Percentiles rank a stretch among this genome's conserved stretches.
Conservation (phyloP, 2,888 invertebrate genomes). For the Torymus texanus region DNA sequence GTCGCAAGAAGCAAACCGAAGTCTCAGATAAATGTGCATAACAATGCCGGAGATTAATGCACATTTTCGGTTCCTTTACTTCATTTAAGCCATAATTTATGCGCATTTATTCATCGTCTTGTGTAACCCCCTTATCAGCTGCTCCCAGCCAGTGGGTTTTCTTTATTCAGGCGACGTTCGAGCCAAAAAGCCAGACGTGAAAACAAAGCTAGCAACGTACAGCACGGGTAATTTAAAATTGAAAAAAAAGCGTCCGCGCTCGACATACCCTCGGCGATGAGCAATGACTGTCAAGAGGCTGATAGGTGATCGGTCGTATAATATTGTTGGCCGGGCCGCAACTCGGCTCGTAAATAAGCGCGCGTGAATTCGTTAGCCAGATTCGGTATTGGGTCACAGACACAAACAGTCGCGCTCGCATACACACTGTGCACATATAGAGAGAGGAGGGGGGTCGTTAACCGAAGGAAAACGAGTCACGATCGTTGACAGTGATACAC, state of each 20-base stretch:
- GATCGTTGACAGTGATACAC: constrained; percentile 58
- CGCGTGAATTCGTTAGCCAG: constrained; percentile 49
- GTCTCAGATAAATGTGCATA: background rate
- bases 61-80: background rate
- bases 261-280: constrained; percentile 17
- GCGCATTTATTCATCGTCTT: constrained; percentile 13
- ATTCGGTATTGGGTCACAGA: constrained; percentile 49
- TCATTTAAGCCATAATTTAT: constrained; percentile 20
- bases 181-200: background rate
- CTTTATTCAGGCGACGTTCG: background rate
- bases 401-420: background rate
- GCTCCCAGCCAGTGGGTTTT: no score
- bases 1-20: background rate
- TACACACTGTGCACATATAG: background rate
- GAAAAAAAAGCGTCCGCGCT: background rate
- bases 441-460: constrained; percentile 48
- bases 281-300: constrained; percentile 27
- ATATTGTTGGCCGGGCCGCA: background rate
- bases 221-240: constrained; percentile 12
- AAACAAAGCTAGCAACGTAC: background rate
- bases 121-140: constrained; percentile 14
- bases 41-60: background rate
- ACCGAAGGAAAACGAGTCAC: constrained; percentile 56
- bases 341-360: constrained; percentile 45
- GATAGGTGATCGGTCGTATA: constrained; percentile 25